A percentile compares a stretch with the other conserved stretches of the same genome.
These are phyloP conservation scores for Leptinotarsa tumamoca DNA, from an alignment of 2,888 invertebrate genomes.

Conservation along the genomic window DNA sequence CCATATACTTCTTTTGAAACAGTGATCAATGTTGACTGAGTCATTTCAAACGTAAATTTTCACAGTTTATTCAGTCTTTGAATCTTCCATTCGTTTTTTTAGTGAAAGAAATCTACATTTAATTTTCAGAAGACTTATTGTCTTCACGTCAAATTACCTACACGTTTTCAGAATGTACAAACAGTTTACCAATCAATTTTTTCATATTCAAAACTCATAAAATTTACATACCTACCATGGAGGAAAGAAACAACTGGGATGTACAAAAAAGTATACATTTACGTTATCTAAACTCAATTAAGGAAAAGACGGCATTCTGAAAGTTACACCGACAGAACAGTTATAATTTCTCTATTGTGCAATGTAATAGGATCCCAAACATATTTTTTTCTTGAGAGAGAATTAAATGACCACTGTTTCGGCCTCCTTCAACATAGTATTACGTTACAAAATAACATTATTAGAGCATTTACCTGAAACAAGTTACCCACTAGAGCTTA, in stretches of 20 bases:
- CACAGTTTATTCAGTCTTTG: too few relatives aligned
- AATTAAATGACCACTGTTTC: conserved; percentile 9
- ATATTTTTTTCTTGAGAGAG: conserved; percentile 2
- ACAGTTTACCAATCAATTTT: too few relatives aligned
- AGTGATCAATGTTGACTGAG: too few relatives aligned
- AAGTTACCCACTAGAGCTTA: conserved; percentile 3
- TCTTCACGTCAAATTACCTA: too few relatives aligned
- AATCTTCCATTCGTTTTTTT: too few relatives aligned
- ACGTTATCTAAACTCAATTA: background rate
- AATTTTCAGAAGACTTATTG: too few relatives aligned
- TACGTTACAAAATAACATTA: conserved; percentile 16
- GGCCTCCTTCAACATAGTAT: conserved; percentile 4
- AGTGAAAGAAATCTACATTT: too few relatives aligned
- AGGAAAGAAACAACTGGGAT: background rate
- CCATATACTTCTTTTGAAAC: too few relatives aligned
- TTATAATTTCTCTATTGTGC: conserved; percentile 1
- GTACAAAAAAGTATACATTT: background rate
- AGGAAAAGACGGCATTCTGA: background rate
- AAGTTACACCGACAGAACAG: conserved; percentile 1
- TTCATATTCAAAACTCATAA: too few relatives aligned
- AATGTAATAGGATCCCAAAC: conserved; percentile 11
- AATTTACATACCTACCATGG: too few relatives aligned
- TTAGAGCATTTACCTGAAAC: conserved; percentile 14
- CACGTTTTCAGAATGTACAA: too few relatives aligned
- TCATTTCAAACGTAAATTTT: too few relatives aligned